Evolutionary conservation across 2,113 vertebrate species (phyloP), one percentile per base, ranked within the genome.

Genomic region (Tringa solitaria): DNA sequence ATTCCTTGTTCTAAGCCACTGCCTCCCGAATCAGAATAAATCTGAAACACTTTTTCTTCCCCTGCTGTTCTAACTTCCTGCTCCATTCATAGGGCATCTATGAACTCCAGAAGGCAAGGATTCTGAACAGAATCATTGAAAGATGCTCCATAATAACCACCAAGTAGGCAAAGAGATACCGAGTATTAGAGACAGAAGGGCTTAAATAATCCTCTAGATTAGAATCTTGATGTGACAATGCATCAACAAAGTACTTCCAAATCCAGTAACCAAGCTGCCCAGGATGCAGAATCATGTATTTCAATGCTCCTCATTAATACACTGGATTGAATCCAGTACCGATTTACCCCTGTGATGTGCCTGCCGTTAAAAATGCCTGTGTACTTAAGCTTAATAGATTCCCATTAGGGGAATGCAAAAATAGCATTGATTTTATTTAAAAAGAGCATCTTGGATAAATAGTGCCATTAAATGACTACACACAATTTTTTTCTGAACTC

Each of bases 321-420:
- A 5, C 27, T 81, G 45, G 37, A 69, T 19, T 92, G 30, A 90
- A 93, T 90, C 75, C 91, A 74, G 50, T 14, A 76, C 70, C 39
- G 67, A 45, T 39, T 74, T 67, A 41, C 18, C 77, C 61, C 75
- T 93, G 82, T 3, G 4, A 46, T 3, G 16, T 73, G 39, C 46
- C 65, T 90, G 68, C 93, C 86, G 73, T 96, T 93, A 94, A 95
- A 94, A 97, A 95, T 81, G 59, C 39, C 59, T 90, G 26, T 91
- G 56, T 95, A 56, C 82, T 93, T 93, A 89, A 89, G 50, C 89
- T 89, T 94, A 95, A 93, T 72, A 83, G 82, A 24, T 74, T 89
- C 64, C 87, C 89, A 95, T 92, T 93, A 97, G 78, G 76, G 87
- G 92, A 94, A 96, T 90, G 84, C 51, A 88, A 94, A 97, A 96